Conservation (phyloP, 2,888 invertebrate genomes). For the Pocota personata region DNA sequence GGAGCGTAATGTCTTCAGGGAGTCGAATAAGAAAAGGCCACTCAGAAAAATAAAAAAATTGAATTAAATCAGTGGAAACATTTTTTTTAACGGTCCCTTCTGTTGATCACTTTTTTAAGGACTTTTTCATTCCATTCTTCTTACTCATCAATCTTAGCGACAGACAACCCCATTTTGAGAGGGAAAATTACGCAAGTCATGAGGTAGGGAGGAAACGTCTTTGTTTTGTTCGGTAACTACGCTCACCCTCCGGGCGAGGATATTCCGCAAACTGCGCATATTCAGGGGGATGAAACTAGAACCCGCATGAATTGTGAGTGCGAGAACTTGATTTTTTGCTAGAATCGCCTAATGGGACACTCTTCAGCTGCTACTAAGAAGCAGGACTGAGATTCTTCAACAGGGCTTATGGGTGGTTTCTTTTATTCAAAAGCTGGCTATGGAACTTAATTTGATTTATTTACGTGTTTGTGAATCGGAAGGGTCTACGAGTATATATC, state of each 20-base stretch:
- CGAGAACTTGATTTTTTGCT: conserved; percentile 62
- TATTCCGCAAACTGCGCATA: conserved; percentile 52
- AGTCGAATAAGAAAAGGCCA: conserved; percentile 27
- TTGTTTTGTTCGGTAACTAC: not conserved
- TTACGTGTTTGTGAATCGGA: not conserved
- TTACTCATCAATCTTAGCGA: conserved; percentile 60
- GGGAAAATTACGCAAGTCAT: conserved; percentile 17
- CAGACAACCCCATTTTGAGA: conserved; percentile 56
- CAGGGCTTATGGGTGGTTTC: conserved; percentile 12
- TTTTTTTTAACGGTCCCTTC: conserved; percentile 24
- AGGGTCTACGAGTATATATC: conserved; percentile 5
- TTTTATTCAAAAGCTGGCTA: conserved; percentile 28
- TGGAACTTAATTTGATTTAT: conserved; percentile 50
- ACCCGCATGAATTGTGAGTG: conserved; percentile 11
- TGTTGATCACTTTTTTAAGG: conserved; percentile 71
- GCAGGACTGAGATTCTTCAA: not conserved
- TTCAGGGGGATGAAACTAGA: conserved; percentile 25
- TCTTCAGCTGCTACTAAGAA: conserved; percentile 30
- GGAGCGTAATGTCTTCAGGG: conserved; percentile 64
- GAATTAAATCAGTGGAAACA: conserved; percentile 58
- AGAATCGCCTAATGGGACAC: conserved; percentile 59
- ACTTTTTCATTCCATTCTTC: conserved; percentile 25
- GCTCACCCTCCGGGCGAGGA: conserved; percentile 53
- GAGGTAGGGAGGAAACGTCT: not conserved
- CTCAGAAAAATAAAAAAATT: conserved; percentile 40